Conservation (phyloP, 1,140 invertebrate species). For the Scaptodrosophila lebanonensis region DNA sequence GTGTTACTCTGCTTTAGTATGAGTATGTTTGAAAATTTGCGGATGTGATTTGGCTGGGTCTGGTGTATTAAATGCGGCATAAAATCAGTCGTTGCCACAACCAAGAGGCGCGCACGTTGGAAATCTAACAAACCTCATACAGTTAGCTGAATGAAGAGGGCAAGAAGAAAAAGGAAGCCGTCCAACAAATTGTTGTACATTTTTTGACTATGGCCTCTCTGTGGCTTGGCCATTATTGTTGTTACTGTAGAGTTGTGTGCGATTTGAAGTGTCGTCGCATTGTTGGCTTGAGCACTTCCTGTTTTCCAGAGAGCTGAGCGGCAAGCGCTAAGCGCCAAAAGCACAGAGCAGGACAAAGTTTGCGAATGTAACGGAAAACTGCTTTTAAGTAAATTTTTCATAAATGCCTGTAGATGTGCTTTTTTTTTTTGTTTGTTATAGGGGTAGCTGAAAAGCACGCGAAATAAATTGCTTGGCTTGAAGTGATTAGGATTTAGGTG, state of each 20-base stretch:
- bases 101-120: constrained; percentile 37
- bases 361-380: constrained; percentile 73
- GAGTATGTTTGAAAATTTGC: constrained; percentile 64
- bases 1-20: constrained; percentile 55
- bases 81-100: constrained; percentile 48
- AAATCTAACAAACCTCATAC: constrained; percentile 69
- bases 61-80: constrained; percentile 73
- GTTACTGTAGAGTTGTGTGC: constrained; percentile 41
- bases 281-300: constrained; percentile 52
- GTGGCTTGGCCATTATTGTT: constrained; percentile 16
- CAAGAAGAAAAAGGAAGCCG: constrained; percentile 3
- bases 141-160: constrained; percentile 51
- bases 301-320: no score
- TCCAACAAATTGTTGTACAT: constrained; percentile 54
- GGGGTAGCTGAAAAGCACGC: background rate
- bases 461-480: constrained; percentile 2
- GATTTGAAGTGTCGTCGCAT: constrained; percentile 38
- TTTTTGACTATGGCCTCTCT: constrained; percentile 27
- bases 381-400: constrained; percentile 72
- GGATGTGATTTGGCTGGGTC: constrained; percentile 72
- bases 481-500: no score
- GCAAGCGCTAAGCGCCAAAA: no score
- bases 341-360: constrained; percentile 58
- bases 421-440: no score
- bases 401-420: constrained; percentile 26